These are phyloP conservation scores for Amblyopsis hoosieri DNA, from an alignment of 2,797 vertebrate genomes.

Conservation along the genomic window DNA sequence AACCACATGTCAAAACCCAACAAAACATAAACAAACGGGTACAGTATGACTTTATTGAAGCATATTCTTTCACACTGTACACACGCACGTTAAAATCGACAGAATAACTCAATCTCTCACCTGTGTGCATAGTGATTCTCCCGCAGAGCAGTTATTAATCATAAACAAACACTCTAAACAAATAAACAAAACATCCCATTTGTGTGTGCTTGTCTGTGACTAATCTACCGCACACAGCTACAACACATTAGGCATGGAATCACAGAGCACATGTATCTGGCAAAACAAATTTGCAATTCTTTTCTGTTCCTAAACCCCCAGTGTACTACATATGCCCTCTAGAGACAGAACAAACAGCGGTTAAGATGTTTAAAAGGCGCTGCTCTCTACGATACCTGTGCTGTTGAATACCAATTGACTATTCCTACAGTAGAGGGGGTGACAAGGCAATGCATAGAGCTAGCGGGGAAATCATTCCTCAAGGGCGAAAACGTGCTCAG, in stretches of 20 bases:
- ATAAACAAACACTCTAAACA: conserved; percentile 61
- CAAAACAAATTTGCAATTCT: conserved; percentile 74
- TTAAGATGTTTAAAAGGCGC: conserved; percentile 81
- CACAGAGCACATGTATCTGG: conserved; percentile 64
- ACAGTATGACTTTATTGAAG: conserved; percentile 27
- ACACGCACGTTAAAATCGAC: conserved; percentile 37
- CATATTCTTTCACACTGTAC: conserved; percentile 5
- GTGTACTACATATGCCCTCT: conserved; percentile 74
- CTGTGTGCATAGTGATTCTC: conserved; percentile 43
- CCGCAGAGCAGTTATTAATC: conserved; percentile 65
- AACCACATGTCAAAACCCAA: not conserved
- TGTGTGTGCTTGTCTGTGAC: conserved; percentile 57
- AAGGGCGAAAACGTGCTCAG: conserved; percentile 67
- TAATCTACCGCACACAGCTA: conserved; percentile 50
- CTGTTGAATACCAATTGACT: conserved; percentile 80
- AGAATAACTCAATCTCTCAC: conserved; percentile 33
- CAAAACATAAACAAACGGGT: conserved; percentile 16
- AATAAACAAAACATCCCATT: conserved; percentile 66
- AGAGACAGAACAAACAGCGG: conserved; percentile 80
- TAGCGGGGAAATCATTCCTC: conserved; percentile 62
- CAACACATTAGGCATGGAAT: conserved; percentile 54
- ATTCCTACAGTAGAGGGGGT: conserved; percentile 59
- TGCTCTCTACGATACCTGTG: conserved; percentile 77
- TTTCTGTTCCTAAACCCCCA: conserved; percentile 73
- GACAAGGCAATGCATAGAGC: conserved; percentile 61